phyloP scores from a whole-genome alignment of 2,113 vertebrate genomes.

The Indri indri region DNA sequence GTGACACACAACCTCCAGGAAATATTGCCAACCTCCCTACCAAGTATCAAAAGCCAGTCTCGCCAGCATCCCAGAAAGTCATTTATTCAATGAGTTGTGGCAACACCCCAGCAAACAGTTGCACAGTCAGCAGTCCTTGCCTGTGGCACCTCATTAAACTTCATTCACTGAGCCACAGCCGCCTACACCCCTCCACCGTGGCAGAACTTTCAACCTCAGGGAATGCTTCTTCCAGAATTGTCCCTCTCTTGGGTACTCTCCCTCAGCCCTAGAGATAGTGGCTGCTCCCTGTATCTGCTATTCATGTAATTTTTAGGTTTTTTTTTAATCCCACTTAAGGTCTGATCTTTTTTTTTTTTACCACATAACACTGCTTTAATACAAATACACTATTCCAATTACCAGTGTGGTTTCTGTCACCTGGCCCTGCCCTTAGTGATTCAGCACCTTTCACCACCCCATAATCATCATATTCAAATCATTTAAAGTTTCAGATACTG shows the following conservation, averaged over 20 bases:
- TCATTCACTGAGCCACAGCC: not conserved
- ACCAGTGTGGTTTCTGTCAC: not conserved
- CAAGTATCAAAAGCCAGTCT: not conserved
- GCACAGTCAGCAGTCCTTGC: not conserved
- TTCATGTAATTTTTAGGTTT: not conserved
- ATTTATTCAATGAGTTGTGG: not conserved
- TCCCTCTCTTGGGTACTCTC: fast-evolving
- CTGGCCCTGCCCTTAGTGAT: not conserved
- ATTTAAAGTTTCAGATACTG: not conserved
- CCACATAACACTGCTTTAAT: not conserved
- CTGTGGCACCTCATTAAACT: not conserved
- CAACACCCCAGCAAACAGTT: not conserved
- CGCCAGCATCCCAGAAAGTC: not conserved
- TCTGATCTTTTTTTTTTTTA: not conserved
- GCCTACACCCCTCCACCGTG: not conserved
- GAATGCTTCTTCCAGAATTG: not conserved
- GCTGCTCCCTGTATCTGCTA: not conserved
- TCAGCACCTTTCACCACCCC: not conserved
- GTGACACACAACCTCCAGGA: not conserved
- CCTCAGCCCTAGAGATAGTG: not conserved
- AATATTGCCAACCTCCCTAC: not conserved
- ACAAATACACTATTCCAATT: not conserved
- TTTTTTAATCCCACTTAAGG: not conserved
- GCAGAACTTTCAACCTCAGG: not conserved
- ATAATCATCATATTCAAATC: not conserved